These are phyloP conservation scores for Panagrolaimus sp. DNA, from an alignment of 1,140 invertebrate genomes.

Conservation along the genomic window DNA sequence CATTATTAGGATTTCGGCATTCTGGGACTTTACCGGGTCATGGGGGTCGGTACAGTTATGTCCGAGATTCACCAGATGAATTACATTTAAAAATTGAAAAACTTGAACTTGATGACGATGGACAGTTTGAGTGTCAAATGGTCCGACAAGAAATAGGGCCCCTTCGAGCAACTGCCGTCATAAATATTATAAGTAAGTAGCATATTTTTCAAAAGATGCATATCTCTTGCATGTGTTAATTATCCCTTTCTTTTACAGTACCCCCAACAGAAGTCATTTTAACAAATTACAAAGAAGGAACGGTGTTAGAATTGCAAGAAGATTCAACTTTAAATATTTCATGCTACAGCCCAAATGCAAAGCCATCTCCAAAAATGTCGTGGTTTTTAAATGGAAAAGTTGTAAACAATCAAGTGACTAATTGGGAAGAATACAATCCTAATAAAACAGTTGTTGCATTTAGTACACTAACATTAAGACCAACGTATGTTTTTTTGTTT, in stretches of 20 bases:
- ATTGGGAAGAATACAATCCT: slow-evolving; percentile 22
- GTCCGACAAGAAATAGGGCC: slow-evolving; percentile 22
- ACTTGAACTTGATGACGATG: slow-evolving; percentile 36
- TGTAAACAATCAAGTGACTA: slow-evolving; percentile 29
- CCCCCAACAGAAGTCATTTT: slow-evolving; percentile 36
- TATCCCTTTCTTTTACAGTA: slow-evolving; percentile 23
- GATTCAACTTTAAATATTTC: slow-evolving; percentile 39
- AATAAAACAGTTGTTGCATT: slow-evolving; percentile 35
- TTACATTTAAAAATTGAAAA: slow-evolving; percentile 38
- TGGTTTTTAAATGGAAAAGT: slow-evolving; percentile 40
- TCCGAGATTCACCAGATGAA: slow-evolving; percentile 34
- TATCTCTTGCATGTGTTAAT: too few species aligned
- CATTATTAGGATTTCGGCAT: slow-evolving; percentile 28
- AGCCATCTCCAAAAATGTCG: slow-evolving; percentile 29
- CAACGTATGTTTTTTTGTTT: slow-evolving; percentile 27
- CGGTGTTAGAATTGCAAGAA: slow-evolving; percentile 34
- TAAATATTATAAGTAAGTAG: slow-evolving; percentile 37
- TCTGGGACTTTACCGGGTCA: slow-evolving; percentile 28
- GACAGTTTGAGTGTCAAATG: slow-evolving; percentile 41
- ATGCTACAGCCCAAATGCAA: slow-evolving; percentile 29
- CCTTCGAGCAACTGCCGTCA: slow-evolving; percentile 28
- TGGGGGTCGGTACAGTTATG: slow-evolving; percentile 38
- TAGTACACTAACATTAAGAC: slow-evolving; percentile 28
- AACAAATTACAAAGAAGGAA: slow-evolving; percentile 31
- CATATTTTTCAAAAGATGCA: too few species aligned